These are phyloP conservation scores for Decapterus maruadsi DNA, from an alignment of 2,797 vertebrate genomes.

Conservation along the genomic window DNA sequence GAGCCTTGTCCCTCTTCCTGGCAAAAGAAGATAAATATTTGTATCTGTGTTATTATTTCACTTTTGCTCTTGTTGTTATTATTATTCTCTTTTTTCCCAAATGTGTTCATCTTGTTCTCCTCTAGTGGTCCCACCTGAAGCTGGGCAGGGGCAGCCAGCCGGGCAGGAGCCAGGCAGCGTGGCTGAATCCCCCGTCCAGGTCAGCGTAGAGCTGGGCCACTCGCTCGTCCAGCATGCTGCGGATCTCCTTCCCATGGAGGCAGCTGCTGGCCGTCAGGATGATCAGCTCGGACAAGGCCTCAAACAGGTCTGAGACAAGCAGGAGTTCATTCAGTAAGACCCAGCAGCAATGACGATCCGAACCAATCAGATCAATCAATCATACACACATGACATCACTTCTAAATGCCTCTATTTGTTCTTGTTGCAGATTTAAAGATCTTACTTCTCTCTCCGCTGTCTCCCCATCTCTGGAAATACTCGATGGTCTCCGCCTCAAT, in stretches of 20 bases:
- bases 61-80: background rate
- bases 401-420: background rate
- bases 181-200: constrained; percentile 96
- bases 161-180: constrained; percentile 95
- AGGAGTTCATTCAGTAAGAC: background rate
- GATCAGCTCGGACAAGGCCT: constrained; percentile 95
- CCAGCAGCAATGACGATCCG: background rate
- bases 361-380: background rate
- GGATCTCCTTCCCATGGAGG: constrained; percentile 95
- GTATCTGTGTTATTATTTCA: background rate
- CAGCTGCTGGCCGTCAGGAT: constrained; percentile 98
- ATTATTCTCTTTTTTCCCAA: too few relatives aligned
- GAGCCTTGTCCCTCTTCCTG: constrained; percentile 94
- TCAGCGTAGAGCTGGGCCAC: constrained; percentile 96
- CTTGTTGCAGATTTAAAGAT: background rate
- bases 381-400: background rate
- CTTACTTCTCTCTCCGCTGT: constrained; percentile 94
- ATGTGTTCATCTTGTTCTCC: background rate
- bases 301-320: constrained; percentile 91
- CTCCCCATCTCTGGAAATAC: constrained; percentile 96
- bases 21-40: background rate
- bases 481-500: constrained; percentile 95
- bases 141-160: constrained; percentile 97
- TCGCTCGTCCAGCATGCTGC: constrained; percentile 89
- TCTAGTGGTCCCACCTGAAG: constrained; percentile 89